Evolutionary conservation across 2,888 invertebrate genomes (phyloP).

Genomic region (Rotaria socialis): DNA sequence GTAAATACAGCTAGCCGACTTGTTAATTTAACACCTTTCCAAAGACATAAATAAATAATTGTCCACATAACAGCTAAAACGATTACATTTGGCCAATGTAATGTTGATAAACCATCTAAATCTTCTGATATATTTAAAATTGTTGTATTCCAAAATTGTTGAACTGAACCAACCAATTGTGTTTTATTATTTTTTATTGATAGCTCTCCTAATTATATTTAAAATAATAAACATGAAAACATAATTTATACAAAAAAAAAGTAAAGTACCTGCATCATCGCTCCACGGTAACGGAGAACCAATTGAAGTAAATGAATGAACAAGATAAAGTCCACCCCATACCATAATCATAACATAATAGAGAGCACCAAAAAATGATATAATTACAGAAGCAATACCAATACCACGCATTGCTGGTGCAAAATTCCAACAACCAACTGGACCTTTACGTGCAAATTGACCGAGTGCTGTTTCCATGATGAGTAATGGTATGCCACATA

Average conservation of each 20-base stretch:
- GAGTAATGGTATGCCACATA: slow-evolving; percentile 13
- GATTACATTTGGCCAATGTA: background rate
- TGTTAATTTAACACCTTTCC: slow-evolving; percentile 29
- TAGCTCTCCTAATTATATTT: too few species aligned
- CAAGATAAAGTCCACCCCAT: background rate
- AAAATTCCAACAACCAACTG: slow-evolving; percentile 29
- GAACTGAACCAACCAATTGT: background rate
- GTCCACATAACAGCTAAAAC: background rate
- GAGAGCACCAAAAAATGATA: background rate
- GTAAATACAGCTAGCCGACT: slow-evolving; percentile 23
- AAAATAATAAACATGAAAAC: too few species aligned
- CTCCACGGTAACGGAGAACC: background rate
- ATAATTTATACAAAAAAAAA: background rate
- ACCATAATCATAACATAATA: slow-evolving; percentile 31
- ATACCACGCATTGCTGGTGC: slow-evolving; percentile 18
- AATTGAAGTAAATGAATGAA: background rate
- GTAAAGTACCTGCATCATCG: background rate
- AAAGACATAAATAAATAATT: slow-evolving; percentile 6
- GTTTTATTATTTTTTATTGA: background rate
- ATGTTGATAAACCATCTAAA: background rate
- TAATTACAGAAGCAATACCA: background rate
- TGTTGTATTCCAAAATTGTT: slow-evolving; percentile 12
- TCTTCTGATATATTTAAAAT: background rate
- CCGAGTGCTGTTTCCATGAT: slow-evolving; percentile 22
- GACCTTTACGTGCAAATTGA: slow-evolving; percentile 11